phyloP scores from a whole-genome alignment of 2,797 vertebrate genomes.

The Neosilurus hyrtlii region DNA sequence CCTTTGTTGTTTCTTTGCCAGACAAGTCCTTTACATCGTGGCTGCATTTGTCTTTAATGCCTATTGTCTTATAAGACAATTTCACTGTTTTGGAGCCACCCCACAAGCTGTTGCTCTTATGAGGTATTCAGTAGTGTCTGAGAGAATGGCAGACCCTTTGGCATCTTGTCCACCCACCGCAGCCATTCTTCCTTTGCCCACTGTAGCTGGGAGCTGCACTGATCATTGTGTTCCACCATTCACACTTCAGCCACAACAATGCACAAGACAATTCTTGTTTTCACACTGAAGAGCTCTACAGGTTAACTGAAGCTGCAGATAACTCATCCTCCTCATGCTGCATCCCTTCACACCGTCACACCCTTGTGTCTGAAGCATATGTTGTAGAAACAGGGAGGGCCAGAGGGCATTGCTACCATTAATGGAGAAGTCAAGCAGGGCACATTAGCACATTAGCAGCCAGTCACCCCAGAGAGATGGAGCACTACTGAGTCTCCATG shows the following conservation, averaged over 20 bases:
- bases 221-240: conserved; percentile 42
- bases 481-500: conserved; percentile 42
- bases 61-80: conserved; percentile 50
- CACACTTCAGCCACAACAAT: conserved; percentile 63
- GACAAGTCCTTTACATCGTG: conserved; percentile 48
- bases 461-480: conserved; percentile 54
- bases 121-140: conserved; percentile 62
- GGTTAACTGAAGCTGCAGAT: conserved; percentile 55
- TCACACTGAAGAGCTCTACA: conserved; percentile 54
- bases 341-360: conserved; percentile 27
- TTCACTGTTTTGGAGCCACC: conserved; percentile 51
- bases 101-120: conserved; percentile 60
- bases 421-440: conserved; percentile 56
- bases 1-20: conserved; percentile 20
- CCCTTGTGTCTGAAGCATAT: conserved; percentile 65
- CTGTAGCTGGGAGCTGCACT: conserved; percentile 39
- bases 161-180: conserved; percentile 48
- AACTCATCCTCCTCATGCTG: conserved; percentile 31
- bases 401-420: conserved; percentile 59
- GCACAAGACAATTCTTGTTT: conserved; percentile 65
- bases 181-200: conserved; percentile 46
- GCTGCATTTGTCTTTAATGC: conserved; percentile 44
- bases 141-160: conserved; percentile 47
- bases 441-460: conserved; percentile 57
- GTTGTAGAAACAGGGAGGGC: conserved; percentile 63